Evolutionary conservation across 2,797 vertebrate species (phyloP), one percentile per base, ranked within the genome.

Genomic region (Scleropages formosus): DNA sequence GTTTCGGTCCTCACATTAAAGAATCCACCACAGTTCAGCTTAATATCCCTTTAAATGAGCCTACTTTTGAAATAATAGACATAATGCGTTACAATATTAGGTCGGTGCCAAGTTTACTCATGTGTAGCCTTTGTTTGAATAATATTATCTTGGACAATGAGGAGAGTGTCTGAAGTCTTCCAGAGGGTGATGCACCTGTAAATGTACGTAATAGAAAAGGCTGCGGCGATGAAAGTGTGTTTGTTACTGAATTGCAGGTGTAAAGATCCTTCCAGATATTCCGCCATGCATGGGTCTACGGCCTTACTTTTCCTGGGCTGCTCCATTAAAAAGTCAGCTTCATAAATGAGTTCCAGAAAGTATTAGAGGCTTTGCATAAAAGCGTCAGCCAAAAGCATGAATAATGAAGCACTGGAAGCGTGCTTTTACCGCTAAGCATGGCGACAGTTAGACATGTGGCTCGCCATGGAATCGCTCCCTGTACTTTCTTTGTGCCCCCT

Each of bases 331-430:
- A 64, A 68, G 65, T 20, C 51, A 24, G 20, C 64, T 53, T 67
- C 39, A 10, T 59, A 60, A 46, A 75, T 59, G 74, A 67, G 31
- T 58, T 75, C 8, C n/a, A n/a, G 51, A 66, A 75, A 60, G 31
- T 44, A 56, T 68, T 16, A 18, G 31, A 75, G 64, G 53, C 64
- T 75, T n/a, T 46, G 13, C 27, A 67, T 68, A 58, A 68, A 75
- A 75, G 65, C 74, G 22, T 46, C 65, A 12, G 53, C 74, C 22
- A 16, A 27, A 75, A 44, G 16, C 64, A 27, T 60, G 65, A 61
- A 68, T 69, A 68, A 49, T 61, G 69, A 75, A 68, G 63, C 22
- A 20, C n/a, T n/a, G 51, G 24, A 24, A 66, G 39, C 16, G 53
- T 3, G 49, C 56, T 60, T 61, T 60, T 67, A 47, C 74, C 27